These are phyloP conservation scores for Xiphydria camelus DNA, from an alignment of 2,888 invertebrate genomes.

Conservation along the genomic window DNA sequence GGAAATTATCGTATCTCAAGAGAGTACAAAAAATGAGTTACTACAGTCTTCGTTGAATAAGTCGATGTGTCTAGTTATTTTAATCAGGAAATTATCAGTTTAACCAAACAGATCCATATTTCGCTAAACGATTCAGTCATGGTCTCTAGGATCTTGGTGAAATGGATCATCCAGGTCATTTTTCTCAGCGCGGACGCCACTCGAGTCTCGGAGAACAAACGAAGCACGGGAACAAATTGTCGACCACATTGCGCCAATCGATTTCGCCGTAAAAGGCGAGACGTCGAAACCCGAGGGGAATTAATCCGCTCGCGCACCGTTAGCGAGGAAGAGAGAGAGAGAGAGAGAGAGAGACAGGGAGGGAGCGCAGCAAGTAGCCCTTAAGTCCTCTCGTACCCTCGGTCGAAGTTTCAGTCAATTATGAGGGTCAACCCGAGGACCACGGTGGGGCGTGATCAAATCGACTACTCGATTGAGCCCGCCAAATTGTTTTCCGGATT, in stretches of 20 bases:
- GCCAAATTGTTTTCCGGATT: conserved; percentile 38
- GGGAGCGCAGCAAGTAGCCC: too few species aligned
- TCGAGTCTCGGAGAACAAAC: conserved; percentile 20
- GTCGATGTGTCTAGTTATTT: too few species aligned
- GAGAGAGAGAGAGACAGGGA: conserved; percentile 19
- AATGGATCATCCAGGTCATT: too few species aligned
- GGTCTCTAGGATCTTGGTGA: too few species aligned
- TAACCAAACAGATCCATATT: too few species aligned
- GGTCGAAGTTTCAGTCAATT: conserved; percentile 26
- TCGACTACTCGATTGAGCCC: conserved; percentile 30
- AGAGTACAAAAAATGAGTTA: too few species aligned
- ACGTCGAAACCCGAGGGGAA: conserved; percentile 17
- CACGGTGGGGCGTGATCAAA: conserved; percentile 30
- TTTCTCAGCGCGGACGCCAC: conserved; percentile 1
- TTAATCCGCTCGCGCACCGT: conserved; percentile 24
- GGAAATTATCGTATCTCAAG: too few species aligned
- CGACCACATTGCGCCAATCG: too few species aligned
- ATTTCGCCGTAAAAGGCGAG: conserved; percentile 20
- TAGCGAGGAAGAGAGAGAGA: not conserved
- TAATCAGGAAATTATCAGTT: too few species aligned
- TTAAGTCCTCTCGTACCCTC: too few species aligned
- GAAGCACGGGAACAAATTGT: conserved; percentile 25
- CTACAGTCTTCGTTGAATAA: too few species aligned
- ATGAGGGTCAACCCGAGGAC: conserved; percentile 30
- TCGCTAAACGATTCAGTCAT: too few species aligned